A percentile compares a stretch with the other conserved stretches of the same genome.
Evolutionary conservation across 2,113 vertebrate species (phyloP).

Genomic region (Australoheros scitulus): DNA sequence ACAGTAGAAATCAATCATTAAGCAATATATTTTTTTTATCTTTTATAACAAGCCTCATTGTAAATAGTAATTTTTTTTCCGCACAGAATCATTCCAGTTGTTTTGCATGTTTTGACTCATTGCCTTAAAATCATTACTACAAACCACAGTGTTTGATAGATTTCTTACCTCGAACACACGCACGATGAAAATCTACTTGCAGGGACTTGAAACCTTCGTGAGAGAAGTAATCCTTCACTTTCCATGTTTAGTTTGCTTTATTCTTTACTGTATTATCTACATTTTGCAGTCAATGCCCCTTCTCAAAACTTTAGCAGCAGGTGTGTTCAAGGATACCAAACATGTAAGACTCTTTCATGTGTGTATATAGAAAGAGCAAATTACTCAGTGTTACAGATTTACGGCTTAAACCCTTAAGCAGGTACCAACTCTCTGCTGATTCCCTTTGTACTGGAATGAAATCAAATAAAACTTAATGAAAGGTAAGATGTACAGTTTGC

Average conservation of each 20-base stretch:
- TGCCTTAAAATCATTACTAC: slow-evolving; percentile 10
- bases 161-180: background rate
- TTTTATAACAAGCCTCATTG: background rate
- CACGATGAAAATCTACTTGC: background rate
- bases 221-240: background rate
- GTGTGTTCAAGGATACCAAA: slow-evolving; percentile 26
- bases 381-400: background rate
- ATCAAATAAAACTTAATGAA: background rate
- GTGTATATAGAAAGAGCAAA: no score
- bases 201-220: background rate
- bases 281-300: background rate
- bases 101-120: slow-evolving; percentile 14
- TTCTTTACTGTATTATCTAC: background rate
- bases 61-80: background rate
- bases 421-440: background rate
- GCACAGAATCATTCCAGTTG: slow-evolving; percentile 7
- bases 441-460: background rate
- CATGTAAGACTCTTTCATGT: background rate
- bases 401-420: background rate
- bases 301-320: background rate
- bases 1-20: background rate
- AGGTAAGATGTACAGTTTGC: background rate
- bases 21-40: background rate
- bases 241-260: background rate
- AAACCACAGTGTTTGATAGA: background rate